Evolutionary conservation across 2,888 invertebrate species (phyloP).

Genomic region (Rhaphigaster nebulosa): DNA sequence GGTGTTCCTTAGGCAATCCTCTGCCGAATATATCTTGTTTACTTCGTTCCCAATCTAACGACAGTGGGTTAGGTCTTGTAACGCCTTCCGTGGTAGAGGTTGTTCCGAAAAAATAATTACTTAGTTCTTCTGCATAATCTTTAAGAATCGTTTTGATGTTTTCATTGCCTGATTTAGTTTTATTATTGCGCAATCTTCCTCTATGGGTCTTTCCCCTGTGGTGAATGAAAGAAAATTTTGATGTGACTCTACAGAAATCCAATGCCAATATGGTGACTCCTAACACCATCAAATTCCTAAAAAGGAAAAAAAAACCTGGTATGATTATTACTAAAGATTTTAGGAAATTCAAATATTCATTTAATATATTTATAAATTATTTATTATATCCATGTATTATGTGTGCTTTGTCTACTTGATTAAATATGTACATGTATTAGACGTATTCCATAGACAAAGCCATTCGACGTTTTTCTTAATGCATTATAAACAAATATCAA

Average conservation of each 20-base stretch:
- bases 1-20: background rate
- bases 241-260: background rate
- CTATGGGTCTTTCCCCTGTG: background rate
- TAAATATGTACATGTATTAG: too few relatives aligned
- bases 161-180: background rate
- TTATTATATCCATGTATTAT: too few relatives aligned
- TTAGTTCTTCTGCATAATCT: background rate
- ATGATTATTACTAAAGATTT: too few relatives aligned
- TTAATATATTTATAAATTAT: too few relatives aligned
- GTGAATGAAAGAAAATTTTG: background rate
- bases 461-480: too few relatives aligned
- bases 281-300: constrained; percentile 21
- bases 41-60: background rate
- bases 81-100: background rate
- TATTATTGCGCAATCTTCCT: background rate
- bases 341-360: too few relatives aligned
- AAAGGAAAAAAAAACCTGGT: background rate
- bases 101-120: background rate
- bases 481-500: too few relatives aligned
- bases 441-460: too few relatives aligned
- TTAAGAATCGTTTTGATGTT: background rate
- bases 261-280: background rate
- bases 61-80: constrained; percentile 9
- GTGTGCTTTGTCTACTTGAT: too few relatives aligned
- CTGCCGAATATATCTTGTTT: background rate